A percentile compares a stretch with the other conserved stretches of the same genome.
phyloP scores from a whole-genome alignment of 2,797 vertebrate species.

The Mormyrus hasselquistii region DNA sequence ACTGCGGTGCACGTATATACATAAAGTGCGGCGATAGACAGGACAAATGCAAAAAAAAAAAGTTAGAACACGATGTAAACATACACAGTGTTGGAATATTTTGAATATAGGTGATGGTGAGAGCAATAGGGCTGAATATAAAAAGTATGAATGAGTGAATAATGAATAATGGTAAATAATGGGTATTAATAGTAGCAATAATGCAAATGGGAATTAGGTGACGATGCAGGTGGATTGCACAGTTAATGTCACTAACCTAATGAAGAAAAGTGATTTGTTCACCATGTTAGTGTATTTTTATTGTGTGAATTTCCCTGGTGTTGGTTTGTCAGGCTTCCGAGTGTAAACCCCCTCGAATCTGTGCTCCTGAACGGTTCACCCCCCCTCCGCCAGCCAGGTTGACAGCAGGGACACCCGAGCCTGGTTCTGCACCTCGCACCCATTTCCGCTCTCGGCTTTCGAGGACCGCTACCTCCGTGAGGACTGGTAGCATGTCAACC shows the following conservation, averaged over 20 bases:
- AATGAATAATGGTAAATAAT: background rate
- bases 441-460: background rate
- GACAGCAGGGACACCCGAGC: background rate
- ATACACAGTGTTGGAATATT: background rate
- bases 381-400: background rate
- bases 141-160: background rate
- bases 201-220: background rate
- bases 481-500: background rate
- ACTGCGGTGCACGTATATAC: background rate
- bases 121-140: background rate
- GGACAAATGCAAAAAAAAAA: background rate
- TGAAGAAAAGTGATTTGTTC: background rate
- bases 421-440: background rate
- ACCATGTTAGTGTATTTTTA: background rate
- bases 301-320: background rate
- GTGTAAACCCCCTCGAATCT: background rate
- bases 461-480: background rate
- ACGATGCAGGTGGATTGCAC: background rate
- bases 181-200: background rate
- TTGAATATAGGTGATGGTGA: background rate
- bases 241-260: background rate
- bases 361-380: background rate
- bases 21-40: background rate
- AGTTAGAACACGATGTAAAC: background rate
- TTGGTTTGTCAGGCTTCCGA: background rate